phyloP scores from a whole-genome alignment of 2,888 invertebrate genomes.

The Iphiclides podalirius region DNA sequence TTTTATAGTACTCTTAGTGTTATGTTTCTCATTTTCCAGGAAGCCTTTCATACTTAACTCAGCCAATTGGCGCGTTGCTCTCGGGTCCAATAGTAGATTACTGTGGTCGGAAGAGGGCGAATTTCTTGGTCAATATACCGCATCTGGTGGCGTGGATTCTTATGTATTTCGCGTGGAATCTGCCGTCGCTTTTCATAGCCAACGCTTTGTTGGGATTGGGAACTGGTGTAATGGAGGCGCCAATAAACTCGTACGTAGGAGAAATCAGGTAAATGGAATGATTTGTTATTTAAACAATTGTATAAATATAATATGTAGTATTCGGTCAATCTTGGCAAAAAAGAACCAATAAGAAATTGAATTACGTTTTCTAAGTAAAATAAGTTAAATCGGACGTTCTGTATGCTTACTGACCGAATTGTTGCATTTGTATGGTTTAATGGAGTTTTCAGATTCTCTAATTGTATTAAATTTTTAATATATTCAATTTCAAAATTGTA shows the following conservation, averaged over 20 bases:
- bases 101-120: conserved; percentile 74
- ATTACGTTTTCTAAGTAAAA: no score
- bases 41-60: conserved; percentile 75
- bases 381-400: no score
- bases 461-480: no score
- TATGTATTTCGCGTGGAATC: conserved; percentile 67
- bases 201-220: conserved; percentile 75
- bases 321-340: not conserved
- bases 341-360: no score
- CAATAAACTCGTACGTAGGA: conserved; percentile 79
- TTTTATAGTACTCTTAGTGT: no score
- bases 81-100: conserved; percentile 78
- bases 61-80: conserved; percentile 76
- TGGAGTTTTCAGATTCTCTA: no score
- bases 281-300: no score
- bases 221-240: conserved; percentile 81
- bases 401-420: no score
- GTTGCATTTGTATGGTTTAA: no score
- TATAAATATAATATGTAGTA: no score
- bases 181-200: conserved; percentile 67
- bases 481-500: no score
- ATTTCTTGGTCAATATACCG: conserved; percentile 77
- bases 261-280: conserved; percentile 70
- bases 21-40: conserved; percentile 68
- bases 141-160: conserved; percentile 77